A percentile compares a stretch with the other conserved stretches of the same genome.
phyloP scores from a whole-genome alignment of 2,888 invertebrate genomes.

The Alviniconcha strummeri region DNA sequence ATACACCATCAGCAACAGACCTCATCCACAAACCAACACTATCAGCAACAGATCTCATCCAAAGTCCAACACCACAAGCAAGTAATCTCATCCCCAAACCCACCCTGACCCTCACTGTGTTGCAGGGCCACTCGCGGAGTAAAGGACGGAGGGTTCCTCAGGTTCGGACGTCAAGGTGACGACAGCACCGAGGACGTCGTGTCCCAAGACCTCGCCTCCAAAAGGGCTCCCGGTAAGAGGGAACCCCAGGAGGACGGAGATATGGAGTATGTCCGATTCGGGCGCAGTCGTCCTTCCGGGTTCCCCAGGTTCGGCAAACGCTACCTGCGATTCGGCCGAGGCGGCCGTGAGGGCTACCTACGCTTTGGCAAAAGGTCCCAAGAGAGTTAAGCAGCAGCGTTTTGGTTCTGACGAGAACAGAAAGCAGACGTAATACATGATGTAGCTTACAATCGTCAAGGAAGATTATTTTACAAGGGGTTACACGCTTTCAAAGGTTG shows the following conservation, averaged over 20 bases:
- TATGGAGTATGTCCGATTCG: constrained; percentile 24
- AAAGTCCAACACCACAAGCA: too few species aligned
- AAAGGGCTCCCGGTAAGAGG: neutral
- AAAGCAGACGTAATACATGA: too few species aligned
- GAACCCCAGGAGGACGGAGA: neutral
- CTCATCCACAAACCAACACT: neutral
- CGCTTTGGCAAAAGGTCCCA: constrained; percentile 27
- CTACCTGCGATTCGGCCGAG: constrained; percentile 33
- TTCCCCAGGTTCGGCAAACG: constrained; percentile 1
- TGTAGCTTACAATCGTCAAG: too few species aligned
- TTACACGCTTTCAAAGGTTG: too few species aligned
- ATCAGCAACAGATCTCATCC: too few species aligned
- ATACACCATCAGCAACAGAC: too few species aligned
- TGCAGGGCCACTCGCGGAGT: neutral
- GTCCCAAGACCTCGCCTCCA: neutral
- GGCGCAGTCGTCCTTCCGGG: neutral
- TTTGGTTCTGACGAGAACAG: too few species aligned
- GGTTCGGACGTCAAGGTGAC: constrained; percentile 28
- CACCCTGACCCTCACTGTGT: too few species aligned
- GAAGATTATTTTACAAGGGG: too few species aligned
- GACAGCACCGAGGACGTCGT: neutral
- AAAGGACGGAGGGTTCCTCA: constrained; percentile 29
- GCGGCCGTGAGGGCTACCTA: constrained; percentile 7
- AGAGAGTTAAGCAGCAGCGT: too few species aligned
- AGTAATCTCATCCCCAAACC: too few species aligned